These are phyloP conservation scores for Lumbricus terrestris DNA, from an alignment of 2,888 invertebrate genomes.

Conservation along the genomic window DNA sequence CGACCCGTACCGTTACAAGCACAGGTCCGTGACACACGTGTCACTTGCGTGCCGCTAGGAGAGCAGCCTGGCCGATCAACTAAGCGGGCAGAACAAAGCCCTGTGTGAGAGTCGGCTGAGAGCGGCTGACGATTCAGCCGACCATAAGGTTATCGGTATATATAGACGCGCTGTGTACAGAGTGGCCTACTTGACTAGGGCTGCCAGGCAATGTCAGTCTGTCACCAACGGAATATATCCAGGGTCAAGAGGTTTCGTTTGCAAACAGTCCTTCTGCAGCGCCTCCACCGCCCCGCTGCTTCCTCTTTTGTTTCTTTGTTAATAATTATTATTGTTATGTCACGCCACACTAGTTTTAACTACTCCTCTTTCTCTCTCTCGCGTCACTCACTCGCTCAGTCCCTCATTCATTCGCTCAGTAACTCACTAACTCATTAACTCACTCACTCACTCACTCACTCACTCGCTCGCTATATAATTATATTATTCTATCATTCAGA, in stretches of 20 bases:
- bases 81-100: neutral
- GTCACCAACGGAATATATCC: neutral
- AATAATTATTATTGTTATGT: too few species aligned
- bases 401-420: too few species aligned
- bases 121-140: neutral
- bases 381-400: neutral
- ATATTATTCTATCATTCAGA: too few species aligned
- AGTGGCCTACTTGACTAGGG: neutral
- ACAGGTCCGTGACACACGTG: constrained; percentile 3
- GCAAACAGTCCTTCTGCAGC: neutral
- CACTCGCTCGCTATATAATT: too few species aligned
- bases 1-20: constrained; percentile 3
- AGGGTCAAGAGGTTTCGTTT: neutral
- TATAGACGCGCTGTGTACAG: neutral
- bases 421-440: too few species aligned
- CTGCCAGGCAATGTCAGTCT: neutral
- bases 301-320: too few species aligned
- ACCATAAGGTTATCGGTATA: neutral
- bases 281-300: too few species aligned
- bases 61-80: neutral
- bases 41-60: neutral
- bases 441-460: too few species aligned
- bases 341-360: too few species aligned
- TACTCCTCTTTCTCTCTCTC: too few species aligned
- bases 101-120: neutral